Percentiles rank a stretch among this genome's conserved stretches.
Conservation (phyloP, 1,140 invertebrate genomes). For the Pseudobourletiella spinata region DNA sequence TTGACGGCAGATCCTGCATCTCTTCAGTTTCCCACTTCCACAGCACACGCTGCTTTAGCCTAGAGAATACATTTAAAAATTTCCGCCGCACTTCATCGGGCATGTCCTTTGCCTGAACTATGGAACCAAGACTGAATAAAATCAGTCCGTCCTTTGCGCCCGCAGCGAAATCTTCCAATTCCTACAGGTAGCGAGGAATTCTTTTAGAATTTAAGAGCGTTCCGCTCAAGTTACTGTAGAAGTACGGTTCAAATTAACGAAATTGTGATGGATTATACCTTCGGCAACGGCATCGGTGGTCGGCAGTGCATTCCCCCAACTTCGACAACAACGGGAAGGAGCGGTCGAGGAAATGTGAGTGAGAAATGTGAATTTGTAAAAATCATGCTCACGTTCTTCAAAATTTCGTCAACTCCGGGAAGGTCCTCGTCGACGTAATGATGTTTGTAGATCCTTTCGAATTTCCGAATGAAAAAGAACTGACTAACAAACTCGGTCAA, state of each 20-base stretch:
- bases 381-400: slow-evolving; percentile 12
- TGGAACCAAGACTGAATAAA: slow-evolving; percentile 53
- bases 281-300: slow-evolving; percentile 7
- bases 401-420: slow-evolving; percentile 9
- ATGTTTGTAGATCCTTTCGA: background rate
- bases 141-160: slow-evolving; percentile 47
- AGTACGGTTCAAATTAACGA: background rate
- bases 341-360: slow-evolving; percentile 14
- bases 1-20: slow-evolving; percentile 45
- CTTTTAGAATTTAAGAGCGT: background rate
- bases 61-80: slow-evolving; percentile 39
- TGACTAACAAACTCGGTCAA: background rate
- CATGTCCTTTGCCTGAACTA: slow-evolving; percentile 47
- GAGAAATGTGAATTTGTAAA: slow-evolving; percentile 10
- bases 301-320: slow-evolving; percentile 22
- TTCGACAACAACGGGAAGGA: slow-evolving; percentile 12
- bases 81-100: slow-evolving; percentile 38
- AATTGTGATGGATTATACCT: slow-evolving; percentile 1
- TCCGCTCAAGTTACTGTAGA: background rate
- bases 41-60: slow-evolving; percentile 38
- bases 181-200: background rate
- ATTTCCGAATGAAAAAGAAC: background rate
- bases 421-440: background rate
- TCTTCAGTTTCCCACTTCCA: slow-evolving; percentile 41
- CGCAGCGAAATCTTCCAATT: slow-evolving; percentile 35